Percentiles rank a stretch among this genome's conserved stretches.
These are phyloP conservation scores for Prosopocoilus inquinatus DNA, from an alignment of 2,888 invertebrate genomes.

Conservation along the genomic window DNA sequence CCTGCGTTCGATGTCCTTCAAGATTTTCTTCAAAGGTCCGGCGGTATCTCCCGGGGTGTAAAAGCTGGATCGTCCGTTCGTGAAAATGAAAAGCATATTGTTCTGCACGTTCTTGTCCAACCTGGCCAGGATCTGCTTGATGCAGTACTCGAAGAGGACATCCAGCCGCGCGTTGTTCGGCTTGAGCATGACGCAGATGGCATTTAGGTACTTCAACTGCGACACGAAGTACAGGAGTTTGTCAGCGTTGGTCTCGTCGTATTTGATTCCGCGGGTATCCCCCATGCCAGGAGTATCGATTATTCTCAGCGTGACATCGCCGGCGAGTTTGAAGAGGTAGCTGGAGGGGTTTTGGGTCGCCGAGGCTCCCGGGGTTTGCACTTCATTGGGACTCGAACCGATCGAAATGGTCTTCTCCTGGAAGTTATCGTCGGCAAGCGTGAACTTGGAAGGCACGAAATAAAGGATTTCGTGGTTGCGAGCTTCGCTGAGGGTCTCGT, in stretches of 20 bases:
- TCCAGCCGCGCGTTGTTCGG: slow-evolving; percentile 38
- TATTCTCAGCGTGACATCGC: slow-evolving; percentile 25
- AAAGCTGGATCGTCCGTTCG: slow-evolving; percentile 36
- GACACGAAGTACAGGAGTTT: slow-evolving; percentile 36
- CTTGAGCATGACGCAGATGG: slow-evolving; percentile 40
- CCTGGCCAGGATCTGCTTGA: slow-evolving; percentile 40
- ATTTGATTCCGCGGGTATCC: slow-evolving; percentile 29
- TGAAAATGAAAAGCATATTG: slow-evolving; percentile 44
- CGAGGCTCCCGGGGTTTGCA: slow-evolving; percentile 21
- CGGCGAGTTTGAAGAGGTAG: slow-evolving; percentile 56
- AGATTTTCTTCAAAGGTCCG: slow-evolving; percentile 29
- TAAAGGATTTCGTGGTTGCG: slow-evolving; percentile 28
- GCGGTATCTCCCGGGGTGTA: slow-evolving; percentile 41
- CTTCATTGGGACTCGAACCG: slow-evolving; percentile 30
- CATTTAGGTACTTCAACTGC: slow-evolving; percentile 39
- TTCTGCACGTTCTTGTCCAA: slow-evolving; percentile 40
- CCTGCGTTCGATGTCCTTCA: slow-evolving; percentile 29
- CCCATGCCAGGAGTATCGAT: slow-evolving; percentile 46
- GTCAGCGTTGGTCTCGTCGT: slow-evolving; percentile 31
- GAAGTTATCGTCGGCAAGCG: slow-evolving; percentile 32
- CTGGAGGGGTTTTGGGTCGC: slow-evolving; percentile 54
- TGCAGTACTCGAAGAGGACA: slow-evolving; percentile 41
- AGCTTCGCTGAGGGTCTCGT: slow-evolving; percentile 30
- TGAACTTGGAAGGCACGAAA: slow-evolving; percentile 37
- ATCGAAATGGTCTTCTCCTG: slow-evolving; percentile 26